Base-by-base conservation (phyloP, 1,140 invertebrate genomes). In the Augochlora pura region DNA sequence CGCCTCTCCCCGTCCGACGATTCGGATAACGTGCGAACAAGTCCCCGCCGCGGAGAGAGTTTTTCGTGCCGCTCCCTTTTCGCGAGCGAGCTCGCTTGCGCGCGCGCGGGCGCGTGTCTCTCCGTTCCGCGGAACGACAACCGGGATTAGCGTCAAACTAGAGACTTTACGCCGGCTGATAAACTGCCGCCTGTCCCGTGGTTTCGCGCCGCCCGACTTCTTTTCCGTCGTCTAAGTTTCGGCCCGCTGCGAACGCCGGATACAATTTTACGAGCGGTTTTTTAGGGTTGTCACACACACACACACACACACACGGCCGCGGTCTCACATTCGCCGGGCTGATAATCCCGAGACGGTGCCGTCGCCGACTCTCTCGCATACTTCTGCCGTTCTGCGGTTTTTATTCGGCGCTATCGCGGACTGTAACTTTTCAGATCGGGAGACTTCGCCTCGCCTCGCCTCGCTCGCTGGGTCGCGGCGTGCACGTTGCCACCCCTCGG, bases 91-190 rank as follows among this genome's bases (percentile, higher is more conserved):
- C n/a, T n/a, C n/a, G n/a, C n/a, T n/a, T n/a, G n/a, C n/a, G n/a
- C n/a, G n/a, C n/a, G n/a, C n/a, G n/a, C n/a, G n/a, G n/a, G n/a
- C 80, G 66, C 42, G 65, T 63, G 80, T 75, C 71, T 75, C 71
- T 38, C 49, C 46, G 42, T 49, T n/a, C 14, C 32, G 71, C 38
- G 54, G 65, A 46, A 86, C 75, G 81, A 85, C 76, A 70, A 70
- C 49, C 68, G 70, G 85, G 85, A 86, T 86, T 86, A 86, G n/a
- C 81, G 77, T 86, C 85, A 86, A 76, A 83, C 66, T 72, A 74
- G 63, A 70, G 80, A 80, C 80, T 85, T 86, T 71, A 69, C 65
- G 52, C 83, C 67, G 54, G n/a, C 25, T 74, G 69, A 77, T 85
- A 80, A 85, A 80, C 76, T 4, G 7, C 38, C 39, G 10, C 39